Evolutionary conservation across 2,888 invertebrate genomes (phyloP).

Genomic region (Chrysotoxum bicinctum): DNA sequence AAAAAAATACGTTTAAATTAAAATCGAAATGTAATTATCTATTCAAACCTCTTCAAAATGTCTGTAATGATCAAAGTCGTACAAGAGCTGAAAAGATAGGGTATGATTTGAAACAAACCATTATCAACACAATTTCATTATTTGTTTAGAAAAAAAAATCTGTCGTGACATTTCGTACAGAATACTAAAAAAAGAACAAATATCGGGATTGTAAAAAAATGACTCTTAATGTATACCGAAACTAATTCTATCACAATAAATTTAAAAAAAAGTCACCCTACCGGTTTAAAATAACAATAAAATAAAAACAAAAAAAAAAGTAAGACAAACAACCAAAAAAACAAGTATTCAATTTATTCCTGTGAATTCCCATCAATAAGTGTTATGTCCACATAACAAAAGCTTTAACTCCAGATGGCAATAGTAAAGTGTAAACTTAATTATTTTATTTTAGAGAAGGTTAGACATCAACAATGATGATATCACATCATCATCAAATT

Average conservation of each 20-base stretch:
- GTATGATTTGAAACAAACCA: neutral
- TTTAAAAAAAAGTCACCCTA: slow-evolving; percentile 23
- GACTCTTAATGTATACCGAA: neutral
- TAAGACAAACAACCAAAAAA: neutral
- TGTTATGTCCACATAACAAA: slow-evolving; percentile 17
- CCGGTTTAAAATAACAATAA: slow-evolving; percentile 20
- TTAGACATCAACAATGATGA: neutral
- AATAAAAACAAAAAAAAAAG: neutral
- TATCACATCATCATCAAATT: neutral
- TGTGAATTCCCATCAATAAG: slow-evolving; percentile 34
- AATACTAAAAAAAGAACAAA: neutral
- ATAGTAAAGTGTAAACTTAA: slow-evolving; percentile 1
- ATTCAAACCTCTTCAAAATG: too few relatives aligned
- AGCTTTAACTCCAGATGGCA: neutral
- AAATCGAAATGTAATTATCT: too few relatives aligned
- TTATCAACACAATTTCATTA: neutral
- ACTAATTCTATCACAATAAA: slow-evolving; percentile 19
- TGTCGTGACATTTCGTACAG: neutral
- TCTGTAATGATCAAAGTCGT: neutral
- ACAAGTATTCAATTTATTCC: slow-evolving; percentile 32
- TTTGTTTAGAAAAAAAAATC: neutral
- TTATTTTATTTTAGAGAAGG: neutral
- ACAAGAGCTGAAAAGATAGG: neutral
- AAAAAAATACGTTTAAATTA: too few relatives aligned
- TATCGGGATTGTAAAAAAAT: neutral